Evolutionary conservation across 2,113 vertebrate species (phyloP), one percentile per base, ranked within the genome.

Genomic region (Sphaerodactylus townsendi): DNA sequence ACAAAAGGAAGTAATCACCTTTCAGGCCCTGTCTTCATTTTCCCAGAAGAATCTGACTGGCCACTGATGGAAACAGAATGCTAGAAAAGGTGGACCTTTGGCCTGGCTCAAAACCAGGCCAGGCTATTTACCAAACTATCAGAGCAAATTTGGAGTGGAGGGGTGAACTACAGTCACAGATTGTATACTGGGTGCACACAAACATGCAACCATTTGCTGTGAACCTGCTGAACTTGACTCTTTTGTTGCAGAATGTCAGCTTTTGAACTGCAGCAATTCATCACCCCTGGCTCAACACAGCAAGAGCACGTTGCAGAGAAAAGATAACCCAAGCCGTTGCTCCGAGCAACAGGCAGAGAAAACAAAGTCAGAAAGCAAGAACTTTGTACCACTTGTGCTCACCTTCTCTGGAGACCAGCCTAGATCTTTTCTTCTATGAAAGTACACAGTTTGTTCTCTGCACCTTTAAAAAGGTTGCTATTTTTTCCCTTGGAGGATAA

Each of bases 401-500:
- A 65, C 82, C 65, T 2, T 1, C 48, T 62, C 83, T 50, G 73
- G 82, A 86, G 69, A 59, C 11, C 1, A 0, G 79, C 37, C 77
- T 84, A 82, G 11, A 86, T 79, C 21, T 70, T 62, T 62, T 28
- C 59, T 62, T 62, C 23, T 17, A 76, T 35, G 62, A 50, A 39
- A 23, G 8, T 10, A 19, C 6, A 21, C 84, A 56, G 21, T 92
- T 82, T 80, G 33, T 46, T 80, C 41, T 81, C 39, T 86, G 62
- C 69, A 71, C 35, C 35, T 87, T 2, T 71, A 50, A 59, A 56
- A 84, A 17, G 72, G 68, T 82, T 83, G 80, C 65, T 69, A 71
- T 62, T 81, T 84, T 75, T 82, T 62, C 59, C 50, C 65, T 56
- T 35, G 14, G 65, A 91, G 35, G 4, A 50, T 71, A 86, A 71